Percentiles rank a stretch among this genome's conserved stretches.
phyloP scores from a whole-genome alignment of 2,797 vertebrate species.

The Dryobates pubescens region DNA sequence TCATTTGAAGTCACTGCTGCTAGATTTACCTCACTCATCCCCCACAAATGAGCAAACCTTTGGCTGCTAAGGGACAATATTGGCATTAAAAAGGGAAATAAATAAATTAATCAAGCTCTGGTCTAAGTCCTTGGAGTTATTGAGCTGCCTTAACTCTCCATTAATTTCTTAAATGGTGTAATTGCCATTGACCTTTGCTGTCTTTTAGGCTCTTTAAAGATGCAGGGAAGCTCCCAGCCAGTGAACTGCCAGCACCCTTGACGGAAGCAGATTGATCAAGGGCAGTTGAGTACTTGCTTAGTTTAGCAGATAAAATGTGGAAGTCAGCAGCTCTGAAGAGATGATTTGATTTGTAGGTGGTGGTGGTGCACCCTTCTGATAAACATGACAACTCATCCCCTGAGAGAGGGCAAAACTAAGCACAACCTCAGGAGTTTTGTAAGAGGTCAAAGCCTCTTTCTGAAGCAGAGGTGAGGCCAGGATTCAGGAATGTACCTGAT shows the following conservation, averaged over 20 bases:
- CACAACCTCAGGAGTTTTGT: background rate
- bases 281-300: conserved; percentile 27
- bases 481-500: background rate
- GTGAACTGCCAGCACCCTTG: background rate
- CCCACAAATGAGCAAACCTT: background rate
- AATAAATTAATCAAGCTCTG: background rate
- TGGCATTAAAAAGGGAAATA: background rate
- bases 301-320: conserved; percentile 41
- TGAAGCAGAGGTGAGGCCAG: background rate
- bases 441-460: background rate
- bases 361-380: background rate
- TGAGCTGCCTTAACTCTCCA: background rate
- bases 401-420: background rate
- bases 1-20: background rate
- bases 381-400: conserved; percentile 11
- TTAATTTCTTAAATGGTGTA: background rate
- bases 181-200: conserved; percentile 5
- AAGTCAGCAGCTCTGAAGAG: conserved; percentile 36
- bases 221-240: background rate
- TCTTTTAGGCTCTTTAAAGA: background rate
- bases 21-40: background rate
- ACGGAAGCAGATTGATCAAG: conserved; percentile 24
- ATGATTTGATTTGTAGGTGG: background rate
- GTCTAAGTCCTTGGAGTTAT: background rate
- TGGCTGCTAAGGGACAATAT: background rate